A percentile compares a stretch with the other conserved stretches of the same genome.
phyloP scores from a whole-genome alignment of 2,797 vertebrate genomes.

The Argentina silus region DNA sequence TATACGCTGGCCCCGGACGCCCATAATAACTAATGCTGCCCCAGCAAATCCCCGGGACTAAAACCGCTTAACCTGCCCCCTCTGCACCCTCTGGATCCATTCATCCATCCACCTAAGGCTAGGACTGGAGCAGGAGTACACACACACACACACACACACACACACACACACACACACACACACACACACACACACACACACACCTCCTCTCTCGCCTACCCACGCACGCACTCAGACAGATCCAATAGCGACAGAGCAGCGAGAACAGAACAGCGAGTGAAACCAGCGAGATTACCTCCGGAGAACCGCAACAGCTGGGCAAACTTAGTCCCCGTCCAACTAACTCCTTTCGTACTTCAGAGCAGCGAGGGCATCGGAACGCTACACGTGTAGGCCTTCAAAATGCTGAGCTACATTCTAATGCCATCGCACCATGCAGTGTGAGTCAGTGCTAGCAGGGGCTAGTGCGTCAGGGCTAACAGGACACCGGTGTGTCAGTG shows the following conservation, averaged over 20 bases:
- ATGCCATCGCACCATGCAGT: neutral
- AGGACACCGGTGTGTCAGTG: no score
- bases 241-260: neutral
- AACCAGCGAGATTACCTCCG: neutral
- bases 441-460: neutral
- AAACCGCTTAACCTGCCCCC: slow-evolving; percentile 40
- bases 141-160: neutral
- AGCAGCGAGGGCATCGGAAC: neutral
- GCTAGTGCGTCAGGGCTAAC: no score
- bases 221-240: neutral
- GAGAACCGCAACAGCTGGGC: neutral
- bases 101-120: neutral
- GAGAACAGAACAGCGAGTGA: neutral
- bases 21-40: slow-evolving; percentile 44
- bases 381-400: neutral
- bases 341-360: neutral
- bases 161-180: neutral
- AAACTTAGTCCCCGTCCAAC: neutral
- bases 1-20: slow-evolving; percentile 26
- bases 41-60: slow-evolving; percentile 43
- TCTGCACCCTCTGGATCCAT: slow-evolving; percentile 18
- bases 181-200: slow-evolving; percentile 13
- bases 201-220: neutral
- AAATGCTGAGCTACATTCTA: neutral
- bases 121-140: no score